Base-by-base conservation (phyloP, 2,113 vertebrate genomes). In the Scortum barcoo region DNA sequence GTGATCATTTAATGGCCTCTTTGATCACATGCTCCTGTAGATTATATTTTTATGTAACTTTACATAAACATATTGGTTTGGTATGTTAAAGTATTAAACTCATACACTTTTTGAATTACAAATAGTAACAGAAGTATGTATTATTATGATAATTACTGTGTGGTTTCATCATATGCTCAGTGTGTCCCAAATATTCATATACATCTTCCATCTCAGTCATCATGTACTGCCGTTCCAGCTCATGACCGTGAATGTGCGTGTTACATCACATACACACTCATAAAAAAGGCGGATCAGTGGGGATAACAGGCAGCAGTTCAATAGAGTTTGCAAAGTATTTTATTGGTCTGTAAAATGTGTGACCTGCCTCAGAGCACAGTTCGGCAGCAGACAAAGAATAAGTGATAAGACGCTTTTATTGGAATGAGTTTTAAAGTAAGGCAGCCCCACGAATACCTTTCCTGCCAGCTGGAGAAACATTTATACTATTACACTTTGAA, bases 391-490 rank as follows among this genome's bases (percentile, higher is more conserved):
- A 79, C 51, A 66, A 60, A 79, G 61, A 3, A 40, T 33, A 70
- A 26, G 13, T 48, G 51, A 57, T 20, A 33, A 33, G 20, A 66
- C 2, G 14, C 42, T 66, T 73, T 82, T 74, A 53, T 58, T 70
- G 51, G 58, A 83, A 74, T 73, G 24, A 74, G 48, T 71, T 58
- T 73, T 28, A 26, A 54, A 65, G 24, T 44, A 53, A 74, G 65
- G 48, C 70, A 36, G 57, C 63, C 13, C n/a, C 7, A 22, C 60
- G 66, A 33, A 28, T 54, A 57, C 56, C 58, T 46, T 66, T 57
- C 22, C 68, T 36, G 44, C 65, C 33, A 53, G 50, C 48, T 19
- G n/a, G 28, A 71, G 50, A 75, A 66, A 28, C 33, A 74, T 78
- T 78, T 30, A 57, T 40, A 44, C 7, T 46, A 12, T 53, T 53